phyloP scores from a whole-genome alignment of 2,113 vertebrate species.

The Carassius auratus region DNA sequence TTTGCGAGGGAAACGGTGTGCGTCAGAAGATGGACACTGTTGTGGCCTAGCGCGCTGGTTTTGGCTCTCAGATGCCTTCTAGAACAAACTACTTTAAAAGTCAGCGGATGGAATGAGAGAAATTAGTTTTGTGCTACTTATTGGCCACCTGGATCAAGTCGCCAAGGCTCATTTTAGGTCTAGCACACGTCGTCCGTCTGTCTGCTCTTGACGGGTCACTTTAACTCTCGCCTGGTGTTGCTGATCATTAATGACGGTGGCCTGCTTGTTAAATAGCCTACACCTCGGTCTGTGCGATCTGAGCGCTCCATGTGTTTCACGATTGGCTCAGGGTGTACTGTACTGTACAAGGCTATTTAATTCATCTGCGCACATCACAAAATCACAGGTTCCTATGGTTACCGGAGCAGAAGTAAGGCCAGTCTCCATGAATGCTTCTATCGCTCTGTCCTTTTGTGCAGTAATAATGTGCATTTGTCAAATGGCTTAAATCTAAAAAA shows the following conservation, averaged over 20 bases:
- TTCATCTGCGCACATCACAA: conserved; percentile 46
- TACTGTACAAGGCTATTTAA: conserved; percentile 29
- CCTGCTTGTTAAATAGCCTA: not conserved
- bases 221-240: not conserved
- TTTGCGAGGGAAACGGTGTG: not conserved
- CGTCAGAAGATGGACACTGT: conserved; percentile 14
- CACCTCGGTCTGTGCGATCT: not conserved
- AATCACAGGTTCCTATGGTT: conserved; percentile 51
- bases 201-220: not conserved
- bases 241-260: not conserved
- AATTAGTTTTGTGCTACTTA: conserved; percentile 20
- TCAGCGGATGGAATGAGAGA: not conserved
- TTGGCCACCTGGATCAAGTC: conserved; percentile 33
- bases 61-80: not conserved
- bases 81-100: not conserved
- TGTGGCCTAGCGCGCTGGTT: not conserved
- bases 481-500: not conserved
- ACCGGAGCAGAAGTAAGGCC: conserved; percentile 36
- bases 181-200: not conserved
- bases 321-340: conserved; percentile 42
- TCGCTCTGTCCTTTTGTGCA: not conserved
- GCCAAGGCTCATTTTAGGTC: conserved; percentile 13
- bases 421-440: not conserved
- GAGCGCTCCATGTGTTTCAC: conserved; percentile 21
- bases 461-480: not conserved